Conservation (phyloP, 2,113 vertebrate genomes). For the Archilochus colubris region DNA sequence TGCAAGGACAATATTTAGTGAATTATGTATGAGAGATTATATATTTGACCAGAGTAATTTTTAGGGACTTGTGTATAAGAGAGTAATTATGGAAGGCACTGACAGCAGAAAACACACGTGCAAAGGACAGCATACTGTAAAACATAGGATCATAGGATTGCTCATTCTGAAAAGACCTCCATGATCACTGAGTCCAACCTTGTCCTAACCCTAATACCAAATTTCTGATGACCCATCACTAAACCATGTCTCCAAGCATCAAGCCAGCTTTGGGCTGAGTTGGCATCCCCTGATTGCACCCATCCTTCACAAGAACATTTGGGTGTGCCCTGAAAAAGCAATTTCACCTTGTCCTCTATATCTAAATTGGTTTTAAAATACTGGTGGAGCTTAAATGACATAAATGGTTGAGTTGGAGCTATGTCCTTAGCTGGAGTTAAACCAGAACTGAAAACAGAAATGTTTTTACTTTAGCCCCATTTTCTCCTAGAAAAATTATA, state of each 20-base stretch:
- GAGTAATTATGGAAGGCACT: constrained; percentile 4
- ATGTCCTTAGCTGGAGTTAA: neutral
- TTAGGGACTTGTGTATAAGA: constrained; percentile 20
- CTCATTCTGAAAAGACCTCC: no score
- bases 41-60: constrained; percentile 41
- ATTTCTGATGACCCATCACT: no score
- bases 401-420: neutral
- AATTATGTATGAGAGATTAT: constrained; percentile 33
- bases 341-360: neutral
- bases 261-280: no score
- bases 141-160: neutral
- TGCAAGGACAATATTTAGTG: constrained; percentile 38
- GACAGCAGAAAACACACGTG: neutral
- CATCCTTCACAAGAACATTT: no score
- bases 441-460: neutral
- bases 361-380: neutral
- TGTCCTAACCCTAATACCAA: no score
- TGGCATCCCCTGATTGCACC: no score
- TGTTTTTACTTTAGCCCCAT: neutral
- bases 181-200: no score
- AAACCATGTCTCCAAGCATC: no score
- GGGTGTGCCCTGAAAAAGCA: neutral
- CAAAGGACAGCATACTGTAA: neutral
- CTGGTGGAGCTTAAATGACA: neutral
- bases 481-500: neutral